phyloP scores from a whole-genome alignment of 2,797 vertebrate genomes.

The Amphiprion clarkii region DNA sequence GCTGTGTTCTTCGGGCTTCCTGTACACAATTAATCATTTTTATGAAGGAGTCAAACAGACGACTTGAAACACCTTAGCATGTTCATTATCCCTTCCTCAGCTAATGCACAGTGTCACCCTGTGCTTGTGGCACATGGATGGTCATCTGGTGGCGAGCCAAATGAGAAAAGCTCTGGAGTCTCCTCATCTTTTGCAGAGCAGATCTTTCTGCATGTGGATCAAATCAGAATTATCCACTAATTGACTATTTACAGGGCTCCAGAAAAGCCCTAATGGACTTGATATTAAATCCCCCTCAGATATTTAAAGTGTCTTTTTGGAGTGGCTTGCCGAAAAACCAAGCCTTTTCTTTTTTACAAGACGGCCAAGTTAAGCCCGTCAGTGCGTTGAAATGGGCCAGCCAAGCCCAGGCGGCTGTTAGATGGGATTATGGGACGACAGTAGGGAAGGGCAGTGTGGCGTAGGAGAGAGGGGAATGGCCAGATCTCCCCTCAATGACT shows the following conservation, averaged over 20 bases:
- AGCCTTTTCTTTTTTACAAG: slow-evolving; percentile 92
- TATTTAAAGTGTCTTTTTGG: slow-evolving; percentile 95
- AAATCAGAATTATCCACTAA: slow-evolving; percentile 98
- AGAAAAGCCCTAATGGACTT: slow-evolving; percentile 96
- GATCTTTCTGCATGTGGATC: slow-evolving; percentile 97
- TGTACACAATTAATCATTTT: slow-evolving; percentile 56
- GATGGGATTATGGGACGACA: slow-evolving; percentile 88
- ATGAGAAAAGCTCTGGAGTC: slow-evolving; percentile 35
- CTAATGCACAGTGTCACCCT: slow-evolving; percentile 33
- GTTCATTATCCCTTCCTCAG: slow-evolving; percentile 26
- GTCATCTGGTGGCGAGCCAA: slow-evolving; percentile 35
- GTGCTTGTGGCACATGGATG: slow-evolving; percentile 34
- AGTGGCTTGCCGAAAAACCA: slow-evolving; percentile 88
- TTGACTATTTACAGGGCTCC: slow-evolving; percentile 98
- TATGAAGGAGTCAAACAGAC: slow-evolving; percentile 39
- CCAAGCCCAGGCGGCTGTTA: slow-evolving; percentile 84
- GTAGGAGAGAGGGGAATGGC: slow-evolving; percentile 84
- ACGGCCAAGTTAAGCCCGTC: slow-evolving; percentile 92
- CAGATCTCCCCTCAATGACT: slow-evolving; percentile 88
- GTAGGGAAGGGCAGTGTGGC: slow-evolving; percentile 85
- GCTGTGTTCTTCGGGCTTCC: slow-evolving; percentile 36
- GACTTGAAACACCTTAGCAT: slow-evolving; percentile 44
- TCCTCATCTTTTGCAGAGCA: slow-evolving; percentile 59
- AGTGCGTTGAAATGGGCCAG: slow-evolving; percentile 83
- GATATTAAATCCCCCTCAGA: slow-evolving; percentile 96